phyloP scores from a whole-genome alignment of 2,888 invertebrate species.

The Heliconius hortense region DNA sequence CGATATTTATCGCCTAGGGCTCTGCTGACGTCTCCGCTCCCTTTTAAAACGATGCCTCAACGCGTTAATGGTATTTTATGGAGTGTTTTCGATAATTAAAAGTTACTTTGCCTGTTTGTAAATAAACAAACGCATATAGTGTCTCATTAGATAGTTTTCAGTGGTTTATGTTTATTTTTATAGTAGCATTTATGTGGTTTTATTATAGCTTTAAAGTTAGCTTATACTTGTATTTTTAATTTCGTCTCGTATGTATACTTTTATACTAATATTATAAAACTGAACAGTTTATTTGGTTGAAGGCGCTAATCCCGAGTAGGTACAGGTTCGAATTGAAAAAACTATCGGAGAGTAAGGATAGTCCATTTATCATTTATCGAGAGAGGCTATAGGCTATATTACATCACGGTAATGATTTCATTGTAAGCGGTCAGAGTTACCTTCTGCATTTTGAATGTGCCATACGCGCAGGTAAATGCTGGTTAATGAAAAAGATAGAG shows the following conservation, averaged over 20 bases:
- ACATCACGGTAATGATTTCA: too few relatives aligned
- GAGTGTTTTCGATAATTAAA: constrained; percentile 35
- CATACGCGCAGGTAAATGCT: too few relatives aligned
- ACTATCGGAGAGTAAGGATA: too few relatives aligned
- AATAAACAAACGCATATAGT: constrained; percentile 26
- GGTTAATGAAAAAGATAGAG: not conserved
- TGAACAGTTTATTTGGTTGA: too few relatives aligned
- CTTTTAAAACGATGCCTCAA: constrained; percentile 21
- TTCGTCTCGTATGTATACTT: not conserved
- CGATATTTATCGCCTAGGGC: constrained; percentile 41
- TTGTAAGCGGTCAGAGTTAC: too few relatives aligned
- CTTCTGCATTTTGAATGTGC: too few relatives aligned
- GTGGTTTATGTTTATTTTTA: constrained; percentile 1
- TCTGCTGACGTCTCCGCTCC: constrained; percentile 25
- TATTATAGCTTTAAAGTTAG: not conserved
- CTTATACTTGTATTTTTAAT: not conserved
- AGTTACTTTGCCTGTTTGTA: constrained; percentile 30
- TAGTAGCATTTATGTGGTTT: not conserved
- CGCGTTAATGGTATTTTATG: constrained; percentile 29
- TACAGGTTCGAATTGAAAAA: too few relatives aligned
- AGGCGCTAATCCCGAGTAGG: too few relatives aligned
- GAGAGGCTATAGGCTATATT: too few relatives aligned
- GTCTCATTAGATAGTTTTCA: constrained; percentile 21
- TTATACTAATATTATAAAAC: too few relatives aligned
- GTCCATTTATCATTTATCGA: too few relatives aligned